Percentiles rank a stretch among this genome's conserved stretches.
These are phyloP conservation scores for Tridacna gigas DNA, from an alignment of 2,888 invertebrate genomes.

Conservation along the genomic window DNA sequence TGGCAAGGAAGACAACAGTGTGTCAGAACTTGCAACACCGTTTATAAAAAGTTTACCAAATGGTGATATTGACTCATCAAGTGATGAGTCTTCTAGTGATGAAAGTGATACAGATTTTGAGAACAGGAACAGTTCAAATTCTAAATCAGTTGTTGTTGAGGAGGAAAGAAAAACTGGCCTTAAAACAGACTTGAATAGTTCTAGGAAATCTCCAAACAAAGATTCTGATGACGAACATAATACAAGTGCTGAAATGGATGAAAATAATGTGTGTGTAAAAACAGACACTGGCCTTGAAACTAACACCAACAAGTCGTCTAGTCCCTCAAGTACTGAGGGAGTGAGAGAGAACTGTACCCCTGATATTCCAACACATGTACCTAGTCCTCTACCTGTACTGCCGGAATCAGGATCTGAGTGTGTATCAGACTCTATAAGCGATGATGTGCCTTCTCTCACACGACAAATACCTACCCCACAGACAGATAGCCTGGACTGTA, in stretches of 20 bases:
- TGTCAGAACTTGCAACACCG: not conserved
- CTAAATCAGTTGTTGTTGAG: constrained; percentile 19
- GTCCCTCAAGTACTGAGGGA: constrained; percentile 71
- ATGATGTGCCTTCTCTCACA: constrained; percentile 74
- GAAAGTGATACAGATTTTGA: constrained; percentile 50
- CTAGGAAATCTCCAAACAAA: not conserved
- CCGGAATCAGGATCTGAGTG: constrained; percentile 69
- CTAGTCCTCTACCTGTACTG: constrained; percentile 71
- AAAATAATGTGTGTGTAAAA: constrained; percentile 29
- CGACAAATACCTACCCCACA: constrained; percentile 77
- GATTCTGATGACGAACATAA: constrained; percentile 55
- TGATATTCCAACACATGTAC: constrained; percentile 66
- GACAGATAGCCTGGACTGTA: constrained; percentile 63
- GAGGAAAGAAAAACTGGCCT: constrained; percentile 20
- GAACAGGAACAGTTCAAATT: constrained; percentile 30
- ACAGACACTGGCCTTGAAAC: constrained; percentile 56
- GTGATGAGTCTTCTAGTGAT: constrained; percentile 48
- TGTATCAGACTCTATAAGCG: constrained; percentile 72
- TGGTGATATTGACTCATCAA: constrained; percentile 32
- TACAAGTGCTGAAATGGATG: constrained; percentile 56
- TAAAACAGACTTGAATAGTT: not conserved
- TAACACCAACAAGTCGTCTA: constrained; percentile 56
- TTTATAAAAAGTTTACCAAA: constrained; percentile 8
- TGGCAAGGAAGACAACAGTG: not conserved
- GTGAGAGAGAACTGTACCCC: constrained; percentile 68